Evolutionary conservation across 2,797 vertebrate species (phyloP).

Genomic region (Falco naumanni): DNA sequence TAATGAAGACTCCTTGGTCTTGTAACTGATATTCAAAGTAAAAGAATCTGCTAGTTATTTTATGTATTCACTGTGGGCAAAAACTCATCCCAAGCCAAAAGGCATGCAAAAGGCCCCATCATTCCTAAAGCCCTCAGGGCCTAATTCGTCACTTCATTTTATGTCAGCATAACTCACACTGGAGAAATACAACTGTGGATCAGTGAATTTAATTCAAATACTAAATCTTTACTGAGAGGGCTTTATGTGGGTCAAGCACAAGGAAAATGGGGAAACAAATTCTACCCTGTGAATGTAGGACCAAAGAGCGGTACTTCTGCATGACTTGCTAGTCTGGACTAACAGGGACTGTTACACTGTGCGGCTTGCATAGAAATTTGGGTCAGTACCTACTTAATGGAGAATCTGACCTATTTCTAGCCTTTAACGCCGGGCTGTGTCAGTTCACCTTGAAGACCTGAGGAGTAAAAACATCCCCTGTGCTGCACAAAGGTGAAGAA

Average conservation of each 20-base stretch:
- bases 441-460: not conserved
- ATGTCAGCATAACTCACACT: constrained; percentile 39
- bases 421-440: not conserved
- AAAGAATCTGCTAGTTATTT: constrained; percentile 64
- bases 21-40: constrained; percentile 54
- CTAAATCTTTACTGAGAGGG: constrained; percentile 31
- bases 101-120: constrained; percentile 36
- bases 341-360: not conserved
- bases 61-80: constrained; percentile 50
- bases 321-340: not conserved
- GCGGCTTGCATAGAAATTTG: not conserved
- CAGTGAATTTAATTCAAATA: constrained; percentile 53
- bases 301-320: not conserved
- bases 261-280: not conserved
- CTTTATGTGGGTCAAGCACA: constrained; percentile 62
- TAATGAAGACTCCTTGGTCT: constrained; percentile 48
- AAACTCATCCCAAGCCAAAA: constrained; percentile 36
- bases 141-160: constrained; percentile 42
- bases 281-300: not conserved
- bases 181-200: constrained; percentile 37
- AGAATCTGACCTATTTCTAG: constrained; percentile 45
- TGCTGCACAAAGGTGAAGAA: not conserved
- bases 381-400: not conserved
- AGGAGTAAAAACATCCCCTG: not conserved
- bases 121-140: constrained; percentile 50